Evolutionary conservation across 2,113 vertebrate species (phyloP).

Genomic region (Chaetorhynchus papuensis): DNA sequence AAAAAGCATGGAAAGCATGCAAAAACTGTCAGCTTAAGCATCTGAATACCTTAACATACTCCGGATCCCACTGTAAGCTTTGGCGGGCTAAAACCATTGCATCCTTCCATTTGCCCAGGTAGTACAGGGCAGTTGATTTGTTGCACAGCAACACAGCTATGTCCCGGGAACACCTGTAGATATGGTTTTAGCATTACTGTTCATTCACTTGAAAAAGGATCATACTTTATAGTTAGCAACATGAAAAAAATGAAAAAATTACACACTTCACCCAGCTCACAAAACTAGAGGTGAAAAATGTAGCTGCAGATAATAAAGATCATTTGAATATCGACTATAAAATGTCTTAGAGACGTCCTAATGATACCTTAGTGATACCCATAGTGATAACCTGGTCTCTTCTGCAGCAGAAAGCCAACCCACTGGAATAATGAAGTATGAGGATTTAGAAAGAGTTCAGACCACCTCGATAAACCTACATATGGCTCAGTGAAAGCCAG

Average conservation of each 20-base stretch:
- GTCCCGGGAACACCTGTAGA: constrained; percentile 62
- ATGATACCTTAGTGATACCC: background rate
- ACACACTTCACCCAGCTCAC: background rate
- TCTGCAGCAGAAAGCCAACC: background rate
- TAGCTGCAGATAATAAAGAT: background rate
- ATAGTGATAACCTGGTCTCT: background rate
- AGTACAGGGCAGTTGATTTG: constrained; percentile 72
- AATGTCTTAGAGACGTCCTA: background rate
- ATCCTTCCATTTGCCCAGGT: constrained; percentile 69
- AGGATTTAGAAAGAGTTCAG: background rate
- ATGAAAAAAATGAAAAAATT: background rate
- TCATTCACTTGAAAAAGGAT: background rate
- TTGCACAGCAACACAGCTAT: constrained; percentile 76
- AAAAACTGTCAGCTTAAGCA: background rate
- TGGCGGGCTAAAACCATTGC: constrained; percentile 56
- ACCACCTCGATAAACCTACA: accelerated
- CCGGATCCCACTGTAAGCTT: constrained; percentile 58
- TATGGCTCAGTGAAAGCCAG: background rate
- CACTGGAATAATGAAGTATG: background rate
- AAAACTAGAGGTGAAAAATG: background rate
- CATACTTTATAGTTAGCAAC: background rate
- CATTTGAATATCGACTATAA: background rate
- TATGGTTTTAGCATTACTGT: background rate
- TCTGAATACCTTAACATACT: constrained; percentile 73
- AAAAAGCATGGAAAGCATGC: background rate